Conservation (phyloP, 2,113 vertebrate species). For the Pterocles gutturalis region DNA sequence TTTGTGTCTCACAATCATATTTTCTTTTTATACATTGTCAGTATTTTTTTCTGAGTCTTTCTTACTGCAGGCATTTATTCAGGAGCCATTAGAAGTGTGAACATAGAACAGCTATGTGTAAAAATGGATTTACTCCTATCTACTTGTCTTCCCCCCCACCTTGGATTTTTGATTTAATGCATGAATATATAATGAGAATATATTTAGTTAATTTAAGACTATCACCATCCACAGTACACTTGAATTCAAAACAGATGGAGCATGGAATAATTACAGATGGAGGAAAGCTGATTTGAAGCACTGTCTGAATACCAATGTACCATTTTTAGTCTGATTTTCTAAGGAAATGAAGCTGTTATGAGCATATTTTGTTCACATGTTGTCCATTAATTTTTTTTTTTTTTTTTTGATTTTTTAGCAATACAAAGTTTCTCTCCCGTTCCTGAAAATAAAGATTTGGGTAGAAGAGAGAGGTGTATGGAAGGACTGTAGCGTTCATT, state of each 20-base stretch:
- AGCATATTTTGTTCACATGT: neutral
- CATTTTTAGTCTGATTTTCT: neutral
- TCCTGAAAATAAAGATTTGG: neutral
- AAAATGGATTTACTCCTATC: neutral
- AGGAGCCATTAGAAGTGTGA: neutral
- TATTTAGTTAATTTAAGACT: neutral
- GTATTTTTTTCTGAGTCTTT: neutral
- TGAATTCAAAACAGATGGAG: neutral
- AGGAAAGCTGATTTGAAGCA: neutral
- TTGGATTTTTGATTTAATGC: neutral
- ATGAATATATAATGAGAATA: neutral
- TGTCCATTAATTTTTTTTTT: neutral
- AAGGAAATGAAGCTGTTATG: neutral
- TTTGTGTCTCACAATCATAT: neutral
- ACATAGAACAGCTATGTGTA: neutral
- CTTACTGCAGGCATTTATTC: neutral
- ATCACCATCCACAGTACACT: neutral
- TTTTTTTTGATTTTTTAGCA: neutral
- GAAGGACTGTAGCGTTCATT: neutral
- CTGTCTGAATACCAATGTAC: neutral
- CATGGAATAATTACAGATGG: neutral
- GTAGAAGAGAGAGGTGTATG: neutral
- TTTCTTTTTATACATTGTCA: neutral
- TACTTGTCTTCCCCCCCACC: accelerated
- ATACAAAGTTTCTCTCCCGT: neutral